Base-by-base conservation (phyloP, 2,888 invertebrate species). In the Panopea generosa region DNA sequence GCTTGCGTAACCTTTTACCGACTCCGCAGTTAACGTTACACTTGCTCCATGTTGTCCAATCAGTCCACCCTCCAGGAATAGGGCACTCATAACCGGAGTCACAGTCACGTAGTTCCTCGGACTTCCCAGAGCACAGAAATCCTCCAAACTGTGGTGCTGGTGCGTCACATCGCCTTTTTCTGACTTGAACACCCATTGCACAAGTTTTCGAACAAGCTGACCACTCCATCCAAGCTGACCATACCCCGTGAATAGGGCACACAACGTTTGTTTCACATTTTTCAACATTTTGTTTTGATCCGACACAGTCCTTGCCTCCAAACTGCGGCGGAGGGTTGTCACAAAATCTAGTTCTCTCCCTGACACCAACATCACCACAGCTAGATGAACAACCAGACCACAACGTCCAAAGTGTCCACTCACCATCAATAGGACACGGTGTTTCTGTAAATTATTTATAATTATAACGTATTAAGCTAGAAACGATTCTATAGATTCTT, bases 201-300 rank as follows among this genome's bases (percentile, higher is more conserved):
- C 77, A 78, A 18, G 45, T 49, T 20, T 27, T 66, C 29, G 66
- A 14, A 45, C 77, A 78, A 16, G 7, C 1, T 2, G 65, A 62
- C 62, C 57, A 78, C 16, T 33, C n/a, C 1, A 29, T 40, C 77
- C 77, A 78, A 6, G 4, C 43, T 40, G 60, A 52, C 77, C 77
- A 78, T 20, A 27, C 20, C 18, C 77, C 77, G 66, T 73, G 45
- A 27, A 74, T 40, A 52, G 76, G 76, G 67, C 80, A 80, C 33
- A 24, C 26, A n/a, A 77, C 38, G 57, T 67, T 66, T 40, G 47
- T 57, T 57, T 56, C 50, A 45, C 80, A 80, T n/a, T 47, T 26
- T n/a, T 53, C 29, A 33, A 26, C 59, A n/a, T 72, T 57, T 26
- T 57, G 50, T 38, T 18, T 29, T 7, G 33, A 33, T 16, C 82